Evolutionary conservation across 2,888 invertebrate species (phyloP), one percentile per base, ranked within the genome.

Genomic region (Sisyra nigra): DNA sequence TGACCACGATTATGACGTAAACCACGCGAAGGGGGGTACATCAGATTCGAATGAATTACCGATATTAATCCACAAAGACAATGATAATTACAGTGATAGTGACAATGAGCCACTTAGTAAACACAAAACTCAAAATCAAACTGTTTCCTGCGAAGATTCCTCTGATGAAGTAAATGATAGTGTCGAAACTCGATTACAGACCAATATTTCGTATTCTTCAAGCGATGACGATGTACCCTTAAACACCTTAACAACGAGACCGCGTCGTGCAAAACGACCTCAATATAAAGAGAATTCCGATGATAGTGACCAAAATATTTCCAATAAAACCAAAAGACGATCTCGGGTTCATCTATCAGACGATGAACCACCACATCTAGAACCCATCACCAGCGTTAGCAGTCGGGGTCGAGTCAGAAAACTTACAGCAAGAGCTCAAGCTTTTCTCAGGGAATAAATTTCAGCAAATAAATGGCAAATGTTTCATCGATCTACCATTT

Each of bases 361-460:
- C 7, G 24, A 24, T 7, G 24, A 24, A 24, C 24, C 24, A 24
- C 24, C 24, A 24, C 24, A 24, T 24, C 7, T 24, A 7, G 24
- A 24, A 24, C 61, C 11, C 61, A 59, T 33, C 61, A 72, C 24
- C 38, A 75, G 71, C 52, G 73, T 80, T 29, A 84, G 83, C 57
- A 88, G 87, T 53, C 72, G 91, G 42, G 91, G 92, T 2, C 72
- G 91, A 34, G 75, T 91, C 44, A 72, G 91, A 42, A 83, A 80
- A 61, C 73, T 88, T 52, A 87, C 87, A 18, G 77, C 82, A 44
- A 76, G 83, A 57, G 86, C 83, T 46, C 69, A 80, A 41, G 80
- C 81, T 40, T 71, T 76, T 51, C 60, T 72, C 47, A 56, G 64
- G 29, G 68, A 69, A 48, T 68, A 55, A 57, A 41, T 34, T 41